phyloP scores from a whole-genome alignment of 2,113 vertebrate species.

The Casuarius casuarius region DNA sequence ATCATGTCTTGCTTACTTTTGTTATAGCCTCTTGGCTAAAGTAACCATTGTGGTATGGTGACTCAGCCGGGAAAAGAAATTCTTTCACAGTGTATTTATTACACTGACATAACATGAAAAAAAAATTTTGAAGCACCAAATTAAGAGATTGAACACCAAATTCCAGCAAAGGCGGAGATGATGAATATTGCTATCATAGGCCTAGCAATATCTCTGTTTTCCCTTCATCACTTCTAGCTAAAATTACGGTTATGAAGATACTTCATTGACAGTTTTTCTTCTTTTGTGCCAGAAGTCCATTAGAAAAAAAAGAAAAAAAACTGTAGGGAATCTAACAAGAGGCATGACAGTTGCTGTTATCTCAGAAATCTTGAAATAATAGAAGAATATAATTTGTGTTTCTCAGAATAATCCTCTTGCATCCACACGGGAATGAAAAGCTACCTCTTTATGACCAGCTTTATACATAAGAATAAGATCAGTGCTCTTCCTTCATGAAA shows the following conservation, averaged over 20 bases:
- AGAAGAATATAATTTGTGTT: constrained; percentile 69
- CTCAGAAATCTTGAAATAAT: constrained; percentile 73
- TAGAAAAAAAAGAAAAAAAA: constrained; percentile 27
- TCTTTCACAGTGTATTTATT: not conserved
- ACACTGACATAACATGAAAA: not conserved
- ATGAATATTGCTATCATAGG: not conserved
- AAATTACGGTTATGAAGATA: constrained; percentile 21
- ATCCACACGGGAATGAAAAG: constrained; percentile 49
- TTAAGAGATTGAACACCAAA: not conserved
- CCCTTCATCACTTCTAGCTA: not conserved
- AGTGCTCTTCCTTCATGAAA: constrained; percentile 68
- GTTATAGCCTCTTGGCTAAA: not conserved
- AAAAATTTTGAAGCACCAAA: not conserved
- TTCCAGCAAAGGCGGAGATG: not conserved
- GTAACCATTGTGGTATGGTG: not conserved
- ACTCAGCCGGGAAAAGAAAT: not conserved
- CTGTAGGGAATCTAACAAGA: constrained; percentile 51
- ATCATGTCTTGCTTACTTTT: not conserved
- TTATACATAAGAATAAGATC: constrained; percentile 72
- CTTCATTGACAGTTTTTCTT: constrained; percentile 39
- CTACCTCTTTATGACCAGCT: constrained; percentile 71
- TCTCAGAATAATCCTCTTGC: constrained; percentile 65
- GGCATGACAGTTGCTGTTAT: constrained; percentile 64
- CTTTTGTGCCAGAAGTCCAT: constrained; percentile 9
- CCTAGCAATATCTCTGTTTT: not conserved